A percentile compares a stretch with the other conserved stretches of the same genome.
Evolutionary conservation across 2,797 vertebrate species (phyloP).

Genomic region (Salmo trutta): DNA sequence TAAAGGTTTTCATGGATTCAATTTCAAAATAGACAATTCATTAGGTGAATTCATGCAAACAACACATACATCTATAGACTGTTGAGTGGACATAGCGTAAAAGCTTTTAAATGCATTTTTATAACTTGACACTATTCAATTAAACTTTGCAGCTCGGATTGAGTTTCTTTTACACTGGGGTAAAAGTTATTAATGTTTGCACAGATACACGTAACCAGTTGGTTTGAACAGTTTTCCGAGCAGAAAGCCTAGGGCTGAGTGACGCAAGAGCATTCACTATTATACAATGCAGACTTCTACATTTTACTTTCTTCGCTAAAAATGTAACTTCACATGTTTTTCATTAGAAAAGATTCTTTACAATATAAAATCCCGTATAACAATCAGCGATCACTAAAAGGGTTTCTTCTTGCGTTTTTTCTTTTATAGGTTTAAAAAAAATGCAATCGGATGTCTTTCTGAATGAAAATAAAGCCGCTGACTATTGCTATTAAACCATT

Average conservation of each 20-base stretch:
- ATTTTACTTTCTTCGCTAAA: conserved; percentile 35
- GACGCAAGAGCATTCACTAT: conserved; percentile 54
- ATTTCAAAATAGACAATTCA: conserved; percentile 40
- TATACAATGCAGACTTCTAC: conserved; percentile 53
- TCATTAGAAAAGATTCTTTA: conserved; percentile 66
- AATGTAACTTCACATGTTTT: conserved; percentile 62
- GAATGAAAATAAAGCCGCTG: conserved; percentile 72
- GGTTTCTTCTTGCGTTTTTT: conserved; percentile 71
- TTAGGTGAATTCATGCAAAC: conserved; percentile 56
- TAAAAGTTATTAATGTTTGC: conserved; percentile 33
- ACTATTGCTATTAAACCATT: conserved; percentile 82
- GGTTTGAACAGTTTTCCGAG: conserved; percentile 25
- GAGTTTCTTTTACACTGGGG: conserved; percentile 18
- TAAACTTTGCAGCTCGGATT: conserved; percentile 34
- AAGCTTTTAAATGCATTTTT: conserved; percentile 24
- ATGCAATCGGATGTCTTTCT: conserved; percentile 58
- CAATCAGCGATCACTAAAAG: conserved; percentile 90
- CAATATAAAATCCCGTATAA: conserved; percentile 81
- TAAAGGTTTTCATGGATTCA: conserved; percentile 38
- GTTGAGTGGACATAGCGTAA: conserved; percentile 33
- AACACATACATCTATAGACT: conserved; percentile 40
- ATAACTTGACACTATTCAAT: conserved; percentile 25
- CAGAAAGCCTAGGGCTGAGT: conserved; percentile 34
- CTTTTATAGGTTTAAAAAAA: conserved; percentile 18
- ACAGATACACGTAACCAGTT: conserved; percentile 37